A percentile compares a stretch with the other conserved stretches of the same genome.
Evolutionary conservation across 1,140 invertebrate species (phyloP).

Genomic region (Eumaeus atala): DNA sequence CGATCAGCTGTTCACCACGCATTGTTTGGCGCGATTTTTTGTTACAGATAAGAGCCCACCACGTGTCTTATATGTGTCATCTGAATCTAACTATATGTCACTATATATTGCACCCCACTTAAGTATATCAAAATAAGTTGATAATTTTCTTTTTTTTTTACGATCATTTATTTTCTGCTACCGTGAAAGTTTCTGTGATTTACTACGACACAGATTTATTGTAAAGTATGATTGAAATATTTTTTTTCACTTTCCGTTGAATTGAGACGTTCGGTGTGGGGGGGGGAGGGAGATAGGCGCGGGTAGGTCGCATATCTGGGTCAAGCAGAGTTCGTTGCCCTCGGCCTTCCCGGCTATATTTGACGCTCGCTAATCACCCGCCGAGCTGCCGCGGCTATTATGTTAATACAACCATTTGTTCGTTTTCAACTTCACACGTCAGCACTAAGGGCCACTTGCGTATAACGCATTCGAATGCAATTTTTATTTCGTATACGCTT

Average conservation of each 20-base stretch:
- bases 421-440: constrained; percentile 4
- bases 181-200: not conserved
- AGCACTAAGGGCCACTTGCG: not conserved
- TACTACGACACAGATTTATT: constrained; percentile 15
- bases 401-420: constrained; percentile 11
- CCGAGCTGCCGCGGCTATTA: constrained; percentile 19
- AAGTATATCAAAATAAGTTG: constrained; percentile 18
- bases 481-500: too few species aligned
- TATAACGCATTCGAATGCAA: not conserved
- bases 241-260: constrained; percentile 72
- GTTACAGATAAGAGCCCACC: constrained; percentile 1
- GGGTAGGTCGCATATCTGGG: constrained; percentile 56
- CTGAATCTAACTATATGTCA: too few species aligned
- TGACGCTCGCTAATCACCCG: constrained; percentile 59
- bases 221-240: constrained; percentile 26
- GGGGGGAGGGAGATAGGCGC: constrained; percentile 22
- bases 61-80: constrained; percentile 15
- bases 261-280: constrained; percentile 31
- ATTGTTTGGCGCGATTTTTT: constrained; percentile 20
- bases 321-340: constrained; percentile 73
- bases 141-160: not conserved
- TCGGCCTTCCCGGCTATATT: constrained; percentile 74
- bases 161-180: not conserved
- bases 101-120: constrained; percentile 1
- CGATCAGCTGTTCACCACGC: constrained; percentile 30